Base-by-base conservation (phyloP, 2,113 vertebrate genomes). In the Grallaria varia region DNA sequence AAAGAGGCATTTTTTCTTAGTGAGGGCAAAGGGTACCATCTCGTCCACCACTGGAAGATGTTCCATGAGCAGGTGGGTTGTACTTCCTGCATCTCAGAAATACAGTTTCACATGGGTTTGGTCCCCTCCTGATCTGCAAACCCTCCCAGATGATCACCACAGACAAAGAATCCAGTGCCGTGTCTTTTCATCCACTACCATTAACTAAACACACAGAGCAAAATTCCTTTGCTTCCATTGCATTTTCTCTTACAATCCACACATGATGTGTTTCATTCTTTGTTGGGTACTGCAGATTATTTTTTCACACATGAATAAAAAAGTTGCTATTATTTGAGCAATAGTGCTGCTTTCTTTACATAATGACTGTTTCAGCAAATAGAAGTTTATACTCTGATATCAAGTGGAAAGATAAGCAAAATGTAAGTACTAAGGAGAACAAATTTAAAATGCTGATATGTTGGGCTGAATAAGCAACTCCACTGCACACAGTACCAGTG, bases 401-500 rank as follows among this genome's bases (percentile, higher is more conserved):
- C 44, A 73, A 75, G 37, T 10, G 66, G 85, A 90, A 95, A 87
- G 44, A n/a, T 91, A 82, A 93, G 49, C 21, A 79, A 82, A 92
- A 79, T 10, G 5, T 8, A 71, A 91, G 10, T 9, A 45, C 15
- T 62, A n/a, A 79, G 67, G 35, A 79, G 67, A 18, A 59, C 8
- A 84, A 77, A 95, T 40, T 91, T 82, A 44, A 96, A 95, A 90
- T 75, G 81, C 50, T 85, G 80, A 13, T 64, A 14, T 1, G 0
- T 18, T 42, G 78, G 74, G 90, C 83, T 94, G 92, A 92, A 84
- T 78, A 93, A 95, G 80, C 82, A 94, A 28, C 24, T 39, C 33
- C 21, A n/a, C 16, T 35, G 14, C 31, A 31, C 35, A 47, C 10
- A 66, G 58, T 19, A 71, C 30, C 44, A 42, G 45, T n/a, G 44